phyloP scores from a whole-genome alignment of 35 echinoderm and acorn worm genomes.

The Heliocidaris erythrogramma region DNA sequence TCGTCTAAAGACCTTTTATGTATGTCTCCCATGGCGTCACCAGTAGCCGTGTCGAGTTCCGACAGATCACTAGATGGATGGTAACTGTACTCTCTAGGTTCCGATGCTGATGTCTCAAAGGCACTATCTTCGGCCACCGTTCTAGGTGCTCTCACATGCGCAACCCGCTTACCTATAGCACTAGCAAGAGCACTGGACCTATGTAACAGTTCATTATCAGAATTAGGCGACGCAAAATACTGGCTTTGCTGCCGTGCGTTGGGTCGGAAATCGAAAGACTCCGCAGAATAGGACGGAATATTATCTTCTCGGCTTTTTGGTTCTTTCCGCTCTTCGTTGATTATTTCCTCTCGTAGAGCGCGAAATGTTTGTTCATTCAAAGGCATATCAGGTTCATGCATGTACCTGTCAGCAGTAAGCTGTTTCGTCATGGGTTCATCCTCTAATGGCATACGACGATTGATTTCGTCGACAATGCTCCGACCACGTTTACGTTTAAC shows the following conservation, averaged over 20 bases:
- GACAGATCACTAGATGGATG: neutral
- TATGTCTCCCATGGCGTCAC: neutral
- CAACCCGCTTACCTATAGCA: neutral
- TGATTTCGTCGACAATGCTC: neutral
- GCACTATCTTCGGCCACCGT: neutral
- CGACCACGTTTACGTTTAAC: neutral
- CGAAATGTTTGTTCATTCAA: neutral
- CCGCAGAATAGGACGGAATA: neutral
- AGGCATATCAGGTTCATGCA: neutral
- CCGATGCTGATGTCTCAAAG: neutral
- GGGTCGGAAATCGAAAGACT: neutral
- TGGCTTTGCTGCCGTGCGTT: neutral
- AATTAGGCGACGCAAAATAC: neutral
- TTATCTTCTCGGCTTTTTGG: neutral
- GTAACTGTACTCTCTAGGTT: neutral
- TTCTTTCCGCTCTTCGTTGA: neutral
- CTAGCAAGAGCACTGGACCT: neutral
- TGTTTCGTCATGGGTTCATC: neutral
- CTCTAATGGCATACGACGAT: neutral
- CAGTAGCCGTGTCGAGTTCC: neutral
- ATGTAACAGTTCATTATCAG: neutral
- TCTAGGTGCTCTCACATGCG: neutral
- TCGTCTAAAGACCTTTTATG: neutral
- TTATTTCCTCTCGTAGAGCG: neutral
- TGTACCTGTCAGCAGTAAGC: neutral